Conservation (phyloP, 2,113 vertebrate species). For the Takifugu flavidus region DNA sequence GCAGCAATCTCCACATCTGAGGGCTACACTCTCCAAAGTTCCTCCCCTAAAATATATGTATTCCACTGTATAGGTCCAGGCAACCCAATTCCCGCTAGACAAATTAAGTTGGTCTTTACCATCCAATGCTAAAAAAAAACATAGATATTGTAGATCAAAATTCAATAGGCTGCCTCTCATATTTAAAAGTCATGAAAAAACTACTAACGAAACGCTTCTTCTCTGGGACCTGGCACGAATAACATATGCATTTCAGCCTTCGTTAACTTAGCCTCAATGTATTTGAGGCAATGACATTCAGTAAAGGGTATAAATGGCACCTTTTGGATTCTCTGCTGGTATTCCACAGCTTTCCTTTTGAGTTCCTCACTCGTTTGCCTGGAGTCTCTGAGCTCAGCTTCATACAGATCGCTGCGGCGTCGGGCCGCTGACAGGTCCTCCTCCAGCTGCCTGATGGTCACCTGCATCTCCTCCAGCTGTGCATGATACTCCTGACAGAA, state of each 20-base stretch:
- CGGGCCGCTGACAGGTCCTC: slow-evolving; percentile 95
- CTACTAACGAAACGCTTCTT: neutral
- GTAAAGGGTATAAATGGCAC: slow-evolving; percentile 56
- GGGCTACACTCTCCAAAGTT: neutral
- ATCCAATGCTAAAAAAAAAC: neutral
- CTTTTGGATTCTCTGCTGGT: slow-evolving; percentile 95
- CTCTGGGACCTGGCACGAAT: neutral
- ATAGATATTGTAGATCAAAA: neutral
- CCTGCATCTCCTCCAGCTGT: slow-evolving; percentile 96
- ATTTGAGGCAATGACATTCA: too few relatives aligned
- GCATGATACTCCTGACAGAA: slow-evolving; percentile 90
- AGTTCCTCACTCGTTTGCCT: slow-evolving; percentile 92
- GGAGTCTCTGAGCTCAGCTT: slow-evolving; percentile 91
- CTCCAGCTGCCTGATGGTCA: slow-evolving; percentile 95
- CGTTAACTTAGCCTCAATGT: neutral
- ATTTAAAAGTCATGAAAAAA: neutral
- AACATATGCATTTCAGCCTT: neutral
- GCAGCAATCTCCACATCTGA: neutral
- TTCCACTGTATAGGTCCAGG: too few relatives aligned
- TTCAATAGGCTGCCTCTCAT: neutral
- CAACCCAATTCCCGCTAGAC: too few relatives aligned
- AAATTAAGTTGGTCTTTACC: too few relatives aligned
- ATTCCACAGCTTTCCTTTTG: slow-evolving; percentile 92
- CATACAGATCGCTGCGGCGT: slow-evolving; percentile 93
- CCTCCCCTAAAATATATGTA: neutral